Evolutionary conservation across 2,797 vertebrate species (phyloP), one percentile per base, ranked within the genome.

Genomic region (Poecilia gillii): DNA sequence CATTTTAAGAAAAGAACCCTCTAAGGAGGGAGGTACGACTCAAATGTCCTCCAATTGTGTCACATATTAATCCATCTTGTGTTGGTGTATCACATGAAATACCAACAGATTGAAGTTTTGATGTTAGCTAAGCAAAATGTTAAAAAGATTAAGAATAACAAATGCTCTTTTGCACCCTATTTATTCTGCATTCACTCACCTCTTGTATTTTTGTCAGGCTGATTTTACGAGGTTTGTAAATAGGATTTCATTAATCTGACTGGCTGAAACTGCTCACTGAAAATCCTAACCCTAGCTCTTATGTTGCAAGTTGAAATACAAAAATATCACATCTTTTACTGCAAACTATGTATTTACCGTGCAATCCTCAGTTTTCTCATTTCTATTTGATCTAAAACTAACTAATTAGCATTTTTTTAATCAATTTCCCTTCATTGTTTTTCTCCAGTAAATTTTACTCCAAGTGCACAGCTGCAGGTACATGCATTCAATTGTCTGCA

Each of bases 401-500:
- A 68, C 3, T 14, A 49, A 36, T 25, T 51, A 11, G 25, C 33
- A 25, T 2, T 23, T 73, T 73, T 20, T 36, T 31, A 14, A 13
- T 51, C 36, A 13, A 25, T 39, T 23, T 51, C 6, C 11, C 33
- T 55, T 53, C 25, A 14, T 41, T 47, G 43, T 49, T 73, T 41
- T 41, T 36, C 9, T 33, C 6, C 14, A 62, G 23, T 36, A 53
- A 72, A 43, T 33, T 9, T 79, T 57, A 8, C 71, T 76, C 76
- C 14, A 68, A 72, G 13, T 41, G 53, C 33, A 74, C 77, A 74
- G 74, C 78, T 83, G 86, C 85, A 85, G 53, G 71, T 11, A 33
- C 68, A 85, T 77, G 66, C 13, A 49, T 79, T 78, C 33, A 28
- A 85, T 83, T 91, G 88, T 88, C 74, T 79, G 53, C 36, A 74